Percentiles rank a stretch among this genome's conserved stretches.
These are phyloP conservation scores for Orthonyx spaldingii DNA, from an alignment of 2,113 vertebrate species.

Conservation along the genomic window DNA sequence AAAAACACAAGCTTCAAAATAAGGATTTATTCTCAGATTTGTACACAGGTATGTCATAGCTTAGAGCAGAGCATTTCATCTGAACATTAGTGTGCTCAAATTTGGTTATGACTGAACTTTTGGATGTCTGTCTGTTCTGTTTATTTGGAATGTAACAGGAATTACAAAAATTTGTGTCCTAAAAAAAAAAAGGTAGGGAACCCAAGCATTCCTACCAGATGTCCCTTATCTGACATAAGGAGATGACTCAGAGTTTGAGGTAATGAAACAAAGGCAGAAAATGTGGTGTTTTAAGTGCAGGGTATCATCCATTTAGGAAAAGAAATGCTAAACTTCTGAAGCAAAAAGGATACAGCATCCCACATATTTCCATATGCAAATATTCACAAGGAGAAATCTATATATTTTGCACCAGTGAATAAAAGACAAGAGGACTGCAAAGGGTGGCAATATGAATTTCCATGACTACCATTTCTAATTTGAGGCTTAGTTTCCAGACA, in stretches of 20 bases:
- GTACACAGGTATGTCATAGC: fast-evolving
- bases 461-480: background rate
- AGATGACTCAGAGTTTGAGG: background rate
- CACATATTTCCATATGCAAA: background rate
- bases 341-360: background rate
- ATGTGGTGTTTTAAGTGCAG: background rate
- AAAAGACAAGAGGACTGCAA: background rate
- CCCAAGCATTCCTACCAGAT: background rate
- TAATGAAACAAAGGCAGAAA: background rate
- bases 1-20: background rate
- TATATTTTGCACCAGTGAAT: background rate
- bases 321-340: background rate
- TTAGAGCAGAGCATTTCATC: background rate
- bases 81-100: background rate
- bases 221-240: background rate
- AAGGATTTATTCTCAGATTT: background rate
- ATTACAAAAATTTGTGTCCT: background rate
- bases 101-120: background rate
- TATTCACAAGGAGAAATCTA: background rate
- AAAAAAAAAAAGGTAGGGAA: background rate
- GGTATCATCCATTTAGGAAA: background rate
- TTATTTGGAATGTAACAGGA: background rate
- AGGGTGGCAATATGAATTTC: background rate
- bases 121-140: background rate
- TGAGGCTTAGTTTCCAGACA: conserved; percentile 12